A percentile compares a stretch with the other conserved stretches of the same genome.
Evolutionary conservation across 2,113 vertebrate species (phyloP).

Genomic region (Gnathonemus longibarbis): DNA sequence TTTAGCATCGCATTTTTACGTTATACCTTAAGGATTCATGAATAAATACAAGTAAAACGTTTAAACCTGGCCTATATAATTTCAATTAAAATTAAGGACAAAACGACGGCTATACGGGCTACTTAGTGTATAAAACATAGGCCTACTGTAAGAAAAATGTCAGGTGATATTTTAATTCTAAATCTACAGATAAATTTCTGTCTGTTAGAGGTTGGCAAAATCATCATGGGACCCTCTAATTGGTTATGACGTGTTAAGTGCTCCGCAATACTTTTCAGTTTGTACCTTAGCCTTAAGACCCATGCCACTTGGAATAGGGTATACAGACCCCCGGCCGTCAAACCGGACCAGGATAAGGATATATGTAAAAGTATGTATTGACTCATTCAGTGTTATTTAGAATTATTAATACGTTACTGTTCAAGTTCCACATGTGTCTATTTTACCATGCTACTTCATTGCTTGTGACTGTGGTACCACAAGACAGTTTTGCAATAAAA

Average conservation of each 20-base stretch:
- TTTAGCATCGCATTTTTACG: not conserved
- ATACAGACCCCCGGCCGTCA: not conserved
- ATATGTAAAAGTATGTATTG: not conserved
- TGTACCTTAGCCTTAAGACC: not conserved
- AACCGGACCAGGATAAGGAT: not conserved
- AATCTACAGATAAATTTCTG: not conserved
- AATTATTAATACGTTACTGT: not conserved
- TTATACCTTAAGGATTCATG: not conserved
- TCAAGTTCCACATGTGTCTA: not conserved
- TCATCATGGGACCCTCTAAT: not conserved
- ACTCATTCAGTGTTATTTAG: not conserved
- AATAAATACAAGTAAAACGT: not conserved
- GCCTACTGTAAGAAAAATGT: not conserved
- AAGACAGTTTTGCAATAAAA: not conserved
- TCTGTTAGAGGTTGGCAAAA: not conserved
- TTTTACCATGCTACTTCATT: not conserved
- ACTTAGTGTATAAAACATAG: not conserved
- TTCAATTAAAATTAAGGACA: not conserved
- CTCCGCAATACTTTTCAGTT: not conserved
- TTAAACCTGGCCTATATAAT: not conserved
- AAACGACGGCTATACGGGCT: not conserved
- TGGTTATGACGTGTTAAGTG: not conserved
- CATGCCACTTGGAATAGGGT: not conserved
- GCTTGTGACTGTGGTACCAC: not conserved
- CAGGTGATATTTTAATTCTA: not conserved